A percentile compares a stretch with the other conserved stretches of the same genome.
Evolutionary conservation across 2,113 vertebrate species (phyloP).

Genomic region (Psittacus erithacus): DNA sequence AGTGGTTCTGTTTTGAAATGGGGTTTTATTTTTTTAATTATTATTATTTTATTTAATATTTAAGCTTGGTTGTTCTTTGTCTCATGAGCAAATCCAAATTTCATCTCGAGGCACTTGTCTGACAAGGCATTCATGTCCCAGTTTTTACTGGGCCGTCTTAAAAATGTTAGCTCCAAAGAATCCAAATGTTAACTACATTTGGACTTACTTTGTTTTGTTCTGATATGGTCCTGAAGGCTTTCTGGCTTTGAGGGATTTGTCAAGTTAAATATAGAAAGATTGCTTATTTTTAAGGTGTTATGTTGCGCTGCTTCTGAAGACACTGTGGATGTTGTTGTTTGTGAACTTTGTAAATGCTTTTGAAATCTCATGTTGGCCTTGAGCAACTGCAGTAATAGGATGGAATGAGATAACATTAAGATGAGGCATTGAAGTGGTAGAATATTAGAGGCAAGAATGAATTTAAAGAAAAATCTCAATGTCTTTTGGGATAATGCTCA

Average conservation of each 20-base stretch:
- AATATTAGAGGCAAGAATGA: not conserved
- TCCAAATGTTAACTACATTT: not conserved
- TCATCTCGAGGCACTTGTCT: not conserved
- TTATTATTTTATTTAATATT: not conserved
- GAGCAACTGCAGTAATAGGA: not conserved
- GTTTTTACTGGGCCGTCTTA: not conserved
- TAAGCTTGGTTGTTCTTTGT: not conserved
- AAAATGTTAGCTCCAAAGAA: not conserved
- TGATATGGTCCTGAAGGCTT: not conserved
- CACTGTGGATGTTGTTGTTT: not conserved
- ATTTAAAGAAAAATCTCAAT: not conserved
- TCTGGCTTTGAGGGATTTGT: not conserved
- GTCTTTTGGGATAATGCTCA: not conserved
- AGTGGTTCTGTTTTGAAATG: not conserved
- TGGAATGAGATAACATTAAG: not conserved
- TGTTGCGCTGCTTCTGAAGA: not conserved
- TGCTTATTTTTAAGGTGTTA: not conserved
- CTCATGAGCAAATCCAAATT: conserved; percentile 10
- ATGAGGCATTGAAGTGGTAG: not conserved
- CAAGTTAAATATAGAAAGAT: not conserved
- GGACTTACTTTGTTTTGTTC: not conserved
- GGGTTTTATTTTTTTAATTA: not conserved
- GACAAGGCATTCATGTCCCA: not conserved
- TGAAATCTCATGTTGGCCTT: not conserved
- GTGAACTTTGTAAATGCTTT: not conserved